These are phyloP conservation scores for Theretra japonica DNA, from an alignment of 2,888 invertebrate species.

Conservation along the genomic window DNA sequence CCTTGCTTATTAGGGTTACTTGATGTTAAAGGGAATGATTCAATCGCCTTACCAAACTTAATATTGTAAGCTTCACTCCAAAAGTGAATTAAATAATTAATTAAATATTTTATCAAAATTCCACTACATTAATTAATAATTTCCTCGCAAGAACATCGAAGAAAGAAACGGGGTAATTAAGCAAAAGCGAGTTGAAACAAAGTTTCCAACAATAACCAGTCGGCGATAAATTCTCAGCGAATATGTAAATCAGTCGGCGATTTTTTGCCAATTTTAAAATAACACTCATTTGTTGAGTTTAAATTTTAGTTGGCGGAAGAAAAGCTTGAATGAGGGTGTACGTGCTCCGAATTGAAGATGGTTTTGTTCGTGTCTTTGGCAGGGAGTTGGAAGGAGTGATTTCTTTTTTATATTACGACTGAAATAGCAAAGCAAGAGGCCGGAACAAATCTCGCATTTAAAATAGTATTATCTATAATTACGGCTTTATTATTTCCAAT, in stretches of 20 bases:
- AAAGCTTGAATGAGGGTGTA: conserved; percentile 59
- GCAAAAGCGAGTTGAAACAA: conserved; percentile 17
- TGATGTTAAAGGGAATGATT: too few species aligned
- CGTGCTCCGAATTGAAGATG: conserved; percentile 52
- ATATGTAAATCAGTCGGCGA: conserved; percentile 52
- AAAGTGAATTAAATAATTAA: too few species aligned
- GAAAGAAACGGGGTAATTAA: conserved; percentile 25
- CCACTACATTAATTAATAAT: not conserved
- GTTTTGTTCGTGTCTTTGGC: too few species aligned
- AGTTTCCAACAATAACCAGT: conserved; percentile 36
- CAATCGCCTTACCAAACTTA: too few species aligned
- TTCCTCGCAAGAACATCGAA: conserved; percentile 1
- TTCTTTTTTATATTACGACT: too few species aligned
- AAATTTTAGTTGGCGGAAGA: conserved; percentile 59
- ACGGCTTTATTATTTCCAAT: too few species aligned
- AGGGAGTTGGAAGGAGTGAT: too few species aligned
- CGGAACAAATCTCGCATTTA: too few species aligned
- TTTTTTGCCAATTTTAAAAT: conserved; percentile 55
- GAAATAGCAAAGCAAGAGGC: too few species aligned
- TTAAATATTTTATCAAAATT: not conserved
- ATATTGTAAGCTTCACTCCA: too few species aligned
- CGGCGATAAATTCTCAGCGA: conserved; percentile 44
- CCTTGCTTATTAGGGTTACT: too few species aligned
- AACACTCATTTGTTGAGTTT: conserved; percentile 61
- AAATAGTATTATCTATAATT: too few species aligned